Evolutionary conservation across 2,113 vertebrate species (phyloP), one percentile per base, ranked within the genome.

Genomic region (Nannobrachium achirus): DNA sequence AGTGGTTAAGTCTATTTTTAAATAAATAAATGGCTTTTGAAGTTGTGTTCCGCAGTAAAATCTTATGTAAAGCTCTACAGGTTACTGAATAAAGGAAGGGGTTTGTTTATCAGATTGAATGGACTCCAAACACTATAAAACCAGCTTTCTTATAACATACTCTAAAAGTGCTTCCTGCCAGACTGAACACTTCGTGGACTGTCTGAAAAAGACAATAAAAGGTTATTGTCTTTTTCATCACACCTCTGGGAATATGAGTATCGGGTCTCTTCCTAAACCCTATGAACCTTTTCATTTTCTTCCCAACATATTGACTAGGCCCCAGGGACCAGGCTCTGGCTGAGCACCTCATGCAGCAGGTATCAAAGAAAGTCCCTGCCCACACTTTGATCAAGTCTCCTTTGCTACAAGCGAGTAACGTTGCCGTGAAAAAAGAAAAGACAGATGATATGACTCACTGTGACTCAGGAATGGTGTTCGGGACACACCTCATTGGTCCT

Each of bases 401-500:
- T 60, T 75, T 68, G 81, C 70, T 72, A 80, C 74, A 73, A 49
- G 69, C 63, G 25, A 33, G 66, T 19, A 76, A 65, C 75, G 9
- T 62, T 59, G 39, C 74, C 52, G 25, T 58, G 53, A 62, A 81
- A 70, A 61, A 81, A 70, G 70, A 79, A 86, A 83, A 78, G 79
- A 46, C 72, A 69, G 71, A 80, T 87, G 77, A 79, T 65, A 80
- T 91, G 86, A 90, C 82, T 89, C 87, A 86, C 53, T 49, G 63
- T 91, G 89, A 87, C 69, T 90, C 83, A 86, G 73, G 64, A 66
- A 57, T 18, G 52, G 66, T 63, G 75, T 79, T 56, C 56, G 65
- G 76, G 80, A 85, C 85, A 89, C 88, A 71, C 89, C 87, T 73
- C 57, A 9, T 59, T 55, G 73, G 76, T 66, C 69, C 58, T 10